Conservation (phyloP, 2,113 vertebrate species). For the Oceanites oceanicus region DNA sequence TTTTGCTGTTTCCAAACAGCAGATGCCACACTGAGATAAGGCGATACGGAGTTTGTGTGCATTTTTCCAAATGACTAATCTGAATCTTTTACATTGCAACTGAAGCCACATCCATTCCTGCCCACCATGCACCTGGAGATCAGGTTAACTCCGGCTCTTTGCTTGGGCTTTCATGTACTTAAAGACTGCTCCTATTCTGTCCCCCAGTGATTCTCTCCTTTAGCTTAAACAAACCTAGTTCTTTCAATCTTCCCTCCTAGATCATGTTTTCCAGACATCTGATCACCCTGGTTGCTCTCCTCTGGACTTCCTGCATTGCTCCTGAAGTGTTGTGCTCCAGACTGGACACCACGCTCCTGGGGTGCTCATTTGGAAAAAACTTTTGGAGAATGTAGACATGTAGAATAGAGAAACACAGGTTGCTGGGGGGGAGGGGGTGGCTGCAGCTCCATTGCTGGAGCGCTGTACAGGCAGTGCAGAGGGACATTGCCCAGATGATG, state of each 20-base stretch:
- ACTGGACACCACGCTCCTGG: accelerated
- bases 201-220: neutral
- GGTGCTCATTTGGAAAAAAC: neutral
- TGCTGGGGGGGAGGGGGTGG: neutral
- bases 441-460: neutral
- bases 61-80: neutral
- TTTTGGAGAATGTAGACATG: neutral
- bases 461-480: neutral
- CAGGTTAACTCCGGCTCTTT: neutral
- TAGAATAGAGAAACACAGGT: neutral
- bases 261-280: neutral
- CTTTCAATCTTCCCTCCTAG: neutral
- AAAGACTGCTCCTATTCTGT: neutral
- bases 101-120: neutral
- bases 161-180: neutral
- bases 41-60: neutral
- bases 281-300: neutral
- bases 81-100: neutral
- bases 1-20: neutral
- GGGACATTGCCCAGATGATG: neutral
- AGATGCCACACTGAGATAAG: neutral
- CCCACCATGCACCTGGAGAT: neutral
- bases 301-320: neutral
- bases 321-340: neutral
- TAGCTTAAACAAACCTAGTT: neutral